Evolutionary conservation across 2,888 invertebrate species (phyloP).

Genomic region (Gasteruption jaculator): DNA sequence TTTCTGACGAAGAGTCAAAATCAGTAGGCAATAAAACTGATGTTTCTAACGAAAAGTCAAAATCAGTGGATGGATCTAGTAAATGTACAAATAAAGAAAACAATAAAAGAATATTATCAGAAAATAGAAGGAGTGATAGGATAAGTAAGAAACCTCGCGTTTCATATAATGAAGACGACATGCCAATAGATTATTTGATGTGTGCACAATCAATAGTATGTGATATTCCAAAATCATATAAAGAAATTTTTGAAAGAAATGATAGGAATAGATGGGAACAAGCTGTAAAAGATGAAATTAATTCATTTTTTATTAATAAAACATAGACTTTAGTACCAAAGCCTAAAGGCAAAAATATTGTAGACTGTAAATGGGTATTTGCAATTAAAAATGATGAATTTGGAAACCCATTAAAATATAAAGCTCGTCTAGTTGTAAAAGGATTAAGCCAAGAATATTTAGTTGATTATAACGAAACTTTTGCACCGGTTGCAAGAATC

Average conservation of each 20-base stretch:
- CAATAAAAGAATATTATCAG: background rate
- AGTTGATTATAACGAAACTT: conserved; percentile 12
- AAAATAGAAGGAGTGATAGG: conserved; percentile 20
- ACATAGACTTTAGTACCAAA: conserved; percentile 18
- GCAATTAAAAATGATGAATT: conserved; percentile 16
- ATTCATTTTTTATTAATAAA: conserved; percentile 18
- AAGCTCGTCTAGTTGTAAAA: conserved; percentile 17
- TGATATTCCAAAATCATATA: conserved; percentile 16
- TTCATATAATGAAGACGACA: conserved; percentile 15
- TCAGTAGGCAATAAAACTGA: conserved; percentile 9
- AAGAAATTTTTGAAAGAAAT: conserved; percentile 18
- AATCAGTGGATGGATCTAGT: conserved; percentile 9
- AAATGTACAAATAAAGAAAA: conserved; percentile 8
- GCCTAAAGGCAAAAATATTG: conserved; percentile 16
- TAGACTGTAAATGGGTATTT: conserved; percentile 17
- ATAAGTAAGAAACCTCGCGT: conserved; percentile 12
- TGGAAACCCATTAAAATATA: conserved; percentile 19
- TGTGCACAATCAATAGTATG: conserved; percentile 9
- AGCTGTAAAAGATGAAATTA: conserved; percentile 22
- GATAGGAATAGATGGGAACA: conserved; percentile 21
- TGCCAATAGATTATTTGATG: conserved; percentile 8
- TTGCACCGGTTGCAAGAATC: conserved; percentile 10
- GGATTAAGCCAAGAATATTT: conserved; percentile 21
- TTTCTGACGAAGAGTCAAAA: background rate
- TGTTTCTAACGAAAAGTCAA: conserved; percentile 10